A percentile compares a stretch with the other conserved stretches of the same genome.
These are phyloP conservation scores for Crenuchus spilurus DNA, from an alignment of 2,797 vertebrate genomes.

Conservation along the genomic window DNA sequence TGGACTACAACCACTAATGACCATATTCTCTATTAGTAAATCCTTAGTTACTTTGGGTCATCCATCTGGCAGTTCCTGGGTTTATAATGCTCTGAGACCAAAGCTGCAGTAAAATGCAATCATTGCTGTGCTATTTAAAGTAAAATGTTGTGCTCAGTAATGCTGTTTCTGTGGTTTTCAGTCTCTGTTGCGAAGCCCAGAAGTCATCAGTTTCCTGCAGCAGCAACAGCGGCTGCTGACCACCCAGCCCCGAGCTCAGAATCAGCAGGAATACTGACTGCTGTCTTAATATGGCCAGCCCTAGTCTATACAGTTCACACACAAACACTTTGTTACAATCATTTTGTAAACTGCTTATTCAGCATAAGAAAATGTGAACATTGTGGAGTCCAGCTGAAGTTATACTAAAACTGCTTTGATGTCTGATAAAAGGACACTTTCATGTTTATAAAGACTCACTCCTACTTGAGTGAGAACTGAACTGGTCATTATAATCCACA, in stretches of 20 bases:
- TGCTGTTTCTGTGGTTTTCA: conserved; percentile 61
- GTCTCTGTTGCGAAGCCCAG: conserved; percentile 94
- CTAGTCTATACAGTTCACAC: not conserved
- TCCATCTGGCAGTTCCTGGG: not conserved
- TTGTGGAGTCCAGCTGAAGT: not conserved
- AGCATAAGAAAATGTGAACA: not conserved
- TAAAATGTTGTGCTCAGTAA: not conserved
- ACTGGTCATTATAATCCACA: not conserved
- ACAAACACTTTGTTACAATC: not conserved
- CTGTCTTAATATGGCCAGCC: not conserved
- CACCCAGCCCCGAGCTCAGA: conserved; percentile 84
- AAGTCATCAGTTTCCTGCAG: conserved; percentile 94
- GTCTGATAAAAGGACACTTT: not conserved
- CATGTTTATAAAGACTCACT: not conserved
- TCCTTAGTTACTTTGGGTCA: not conserved
- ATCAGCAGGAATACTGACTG: conserved; percentile 86
- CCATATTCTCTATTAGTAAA: not conserved
- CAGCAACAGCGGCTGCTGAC: conserved; percentile 92
- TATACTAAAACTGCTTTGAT: not conserved
- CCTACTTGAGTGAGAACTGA: not conserved
- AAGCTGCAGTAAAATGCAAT: not conserved
- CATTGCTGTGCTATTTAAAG: not conserved
- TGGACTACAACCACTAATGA: not conserved
- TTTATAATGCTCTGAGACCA: not conserved
- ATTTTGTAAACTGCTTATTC: not conserved